Evolutionary conservation across 1,140 invertebrate genomes (phyloP).

Genomic region (Leptinotarsa texana): DNA sequence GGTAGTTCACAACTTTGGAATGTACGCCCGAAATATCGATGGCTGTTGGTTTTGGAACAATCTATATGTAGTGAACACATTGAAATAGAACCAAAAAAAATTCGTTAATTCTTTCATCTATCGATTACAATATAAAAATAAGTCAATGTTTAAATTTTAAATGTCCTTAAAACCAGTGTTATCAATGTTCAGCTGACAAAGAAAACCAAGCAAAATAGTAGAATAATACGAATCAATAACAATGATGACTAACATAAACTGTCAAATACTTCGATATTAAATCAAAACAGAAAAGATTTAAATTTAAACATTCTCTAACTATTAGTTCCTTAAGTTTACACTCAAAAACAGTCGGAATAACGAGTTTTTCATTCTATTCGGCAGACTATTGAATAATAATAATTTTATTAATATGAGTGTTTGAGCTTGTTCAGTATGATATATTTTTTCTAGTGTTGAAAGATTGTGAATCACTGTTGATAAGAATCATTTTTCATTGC

Average conservation of each 20-base stretch:
- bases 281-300: conserved; percentile 9
- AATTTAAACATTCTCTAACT: neutral
- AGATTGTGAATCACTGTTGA: neutral
- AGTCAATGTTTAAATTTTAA: neutral
- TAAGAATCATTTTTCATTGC: neutral
- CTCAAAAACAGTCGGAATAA: neutral
- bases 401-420: neutral
- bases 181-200: conserved; percentile 2
- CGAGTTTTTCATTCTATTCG: neutral
- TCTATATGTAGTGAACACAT: too few relatives aligned
- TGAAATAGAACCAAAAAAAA: neutral
- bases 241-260: conserved; percentile 15
- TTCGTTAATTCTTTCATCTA: too few relatives aligned
- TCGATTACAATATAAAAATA: too few relatives aligned
- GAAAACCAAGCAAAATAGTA: neutral
- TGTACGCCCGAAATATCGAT: too few relatives aligned
- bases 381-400: neutral
- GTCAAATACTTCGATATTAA: conserved; percentile 1
- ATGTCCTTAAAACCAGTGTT: neutral
- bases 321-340: neutral
- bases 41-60: too few relatives aligned
- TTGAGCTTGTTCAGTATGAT: neutral
- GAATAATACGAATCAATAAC: neutral
- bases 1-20: too few relatives aligned
- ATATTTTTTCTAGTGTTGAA: neutral